These are phyloP conservation scores for Apotomis betuletana DNA, from an alignment of 2,888 invertebrate genomes.

Conservation along the genomic window DNA sequence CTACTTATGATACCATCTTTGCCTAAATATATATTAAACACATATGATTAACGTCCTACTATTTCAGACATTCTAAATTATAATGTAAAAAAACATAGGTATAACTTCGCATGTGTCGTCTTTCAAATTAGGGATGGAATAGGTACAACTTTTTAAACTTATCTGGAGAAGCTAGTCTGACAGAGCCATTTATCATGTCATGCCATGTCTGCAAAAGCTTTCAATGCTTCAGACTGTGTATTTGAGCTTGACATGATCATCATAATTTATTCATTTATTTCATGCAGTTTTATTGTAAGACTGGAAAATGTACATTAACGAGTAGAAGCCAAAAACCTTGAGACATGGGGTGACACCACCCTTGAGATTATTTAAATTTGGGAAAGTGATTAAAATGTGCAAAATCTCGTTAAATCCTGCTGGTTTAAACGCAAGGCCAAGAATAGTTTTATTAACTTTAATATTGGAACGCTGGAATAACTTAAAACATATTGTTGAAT, in stretches of 20 bases:
- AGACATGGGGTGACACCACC: neutral
- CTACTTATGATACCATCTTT: too few species aligned
- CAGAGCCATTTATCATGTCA: constrained; percentile 24
- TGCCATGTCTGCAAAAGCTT: constrained; percentile 11
- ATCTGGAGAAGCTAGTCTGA: neutral
- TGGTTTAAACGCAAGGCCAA: too few species aligned
- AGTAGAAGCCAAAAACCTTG: neutral
- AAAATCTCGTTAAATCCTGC: too few species aligned
- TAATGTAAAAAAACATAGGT: too few species aligned
- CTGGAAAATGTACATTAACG: constrained; percentile 1
- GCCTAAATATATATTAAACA: too few species aligned
- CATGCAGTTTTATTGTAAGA: constrained; percentile 2
- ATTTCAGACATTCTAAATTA: too few species aligned
- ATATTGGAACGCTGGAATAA: too few species aligned
- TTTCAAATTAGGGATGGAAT: neutral
- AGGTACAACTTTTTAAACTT: neutral
- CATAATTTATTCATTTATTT: constrained; percentile 24
- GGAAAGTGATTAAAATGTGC: neutral
- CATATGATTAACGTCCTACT: too few species aligned
- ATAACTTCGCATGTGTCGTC: neutral
- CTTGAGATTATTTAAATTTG: neutral
- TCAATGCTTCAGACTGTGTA: constrained; percentile 16
- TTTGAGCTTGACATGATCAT: constrained; percentile 7
- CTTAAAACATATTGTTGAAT: too few species aligned
- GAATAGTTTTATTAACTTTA: too few species aligned